These are phyloP conservation scores for Chalcosyrphus nemorum DNA, from an alignment of 2,888 invertebrate genomes.

Conservation along the genomic window DNA sequence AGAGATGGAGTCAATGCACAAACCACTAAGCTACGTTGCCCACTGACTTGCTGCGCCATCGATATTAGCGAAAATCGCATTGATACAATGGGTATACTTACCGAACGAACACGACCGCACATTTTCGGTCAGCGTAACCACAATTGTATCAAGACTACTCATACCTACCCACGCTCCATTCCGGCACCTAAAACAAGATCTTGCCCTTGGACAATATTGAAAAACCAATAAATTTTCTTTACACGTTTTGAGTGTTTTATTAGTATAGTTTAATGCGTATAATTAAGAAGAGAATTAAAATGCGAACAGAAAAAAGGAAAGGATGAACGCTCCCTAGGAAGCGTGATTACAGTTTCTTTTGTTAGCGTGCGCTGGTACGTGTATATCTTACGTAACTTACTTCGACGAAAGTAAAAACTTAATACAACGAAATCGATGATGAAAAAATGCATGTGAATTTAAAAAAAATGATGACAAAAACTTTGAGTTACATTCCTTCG, in stretches of 20 bases:
- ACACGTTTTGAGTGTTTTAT: constrained; percentile 45
- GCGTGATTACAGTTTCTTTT: constrained; percentile 15
- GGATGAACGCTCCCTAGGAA: constrained; percentile 21
- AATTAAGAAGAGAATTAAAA: constrained; percentile 26
- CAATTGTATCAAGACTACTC: too few species aligned
- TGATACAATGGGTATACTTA: too few species aligned
- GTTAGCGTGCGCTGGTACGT: constrained; percentile 32
- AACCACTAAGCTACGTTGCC: too few species aligned
- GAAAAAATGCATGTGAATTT: constrained; percentile 20
- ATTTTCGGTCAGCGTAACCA: too few species aligned
- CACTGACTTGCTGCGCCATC: too few species aligned
- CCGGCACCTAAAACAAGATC: neutral
- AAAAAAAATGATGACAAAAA: constrained; percentile 12
- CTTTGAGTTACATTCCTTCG: constrained; percentile 1
- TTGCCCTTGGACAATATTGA: neutral
- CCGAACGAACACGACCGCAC: too few species aligned
- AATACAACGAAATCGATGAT: constrained; percentile 33
- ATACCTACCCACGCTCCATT: too few species aligned
- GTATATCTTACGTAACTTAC: constrained; percentile 16
- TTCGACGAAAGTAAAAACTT: constrained; percentile 18
- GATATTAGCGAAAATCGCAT: too few species aligned
- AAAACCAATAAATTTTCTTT: neutral
- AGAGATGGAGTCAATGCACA: too few species aligned
- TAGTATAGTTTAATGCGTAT: constrained; percentile 40
- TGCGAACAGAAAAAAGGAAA: constrained; percentile 25